A percentile compares a stretch with the other conserved stretches of the same genome.
Conservation (phyloP, 1,140 invertebrate genomes). For the Oppia nitens region DNA sequence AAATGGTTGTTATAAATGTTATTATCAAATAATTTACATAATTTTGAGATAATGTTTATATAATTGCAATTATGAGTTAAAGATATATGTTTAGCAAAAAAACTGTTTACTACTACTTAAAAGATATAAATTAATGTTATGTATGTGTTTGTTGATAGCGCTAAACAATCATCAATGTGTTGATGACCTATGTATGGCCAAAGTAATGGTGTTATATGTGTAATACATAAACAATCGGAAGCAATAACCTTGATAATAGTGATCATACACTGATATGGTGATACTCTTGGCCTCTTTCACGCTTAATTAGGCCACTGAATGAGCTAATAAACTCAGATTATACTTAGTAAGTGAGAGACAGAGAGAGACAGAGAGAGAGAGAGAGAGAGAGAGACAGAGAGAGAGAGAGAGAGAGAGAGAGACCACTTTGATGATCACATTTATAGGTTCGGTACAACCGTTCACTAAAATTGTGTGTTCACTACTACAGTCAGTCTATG, state of each 20-base stretch:
- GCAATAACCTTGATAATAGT: not conserved
- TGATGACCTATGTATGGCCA: too few relatives aligned
- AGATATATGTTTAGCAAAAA: not conserved
- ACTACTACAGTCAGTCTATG: too few relatives aligned
- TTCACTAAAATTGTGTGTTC: not conserved
- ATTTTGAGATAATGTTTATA: not conserved
- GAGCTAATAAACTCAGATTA: not conserved
- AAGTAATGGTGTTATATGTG: too few relatives aligned
- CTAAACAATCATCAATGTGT: not conserved
- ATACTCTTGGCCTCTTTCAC: not conserved
- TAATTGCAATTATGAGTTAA: too few relatives aligned
- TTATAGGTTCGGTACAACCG: not conserved
- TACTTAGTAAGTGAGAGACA: too few relatives aligned
- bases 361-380: too few relatives aligned
- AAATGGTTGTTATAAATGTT: too few relatives aligned
- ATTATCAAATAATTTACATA: too few relatives aligned
- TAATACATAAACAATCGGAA: not conserved
- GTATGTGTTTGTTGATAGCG: too few relatives aligned
- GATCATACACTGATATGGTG: too few relatives aligned
- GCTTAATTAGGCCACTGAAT: not conserved
- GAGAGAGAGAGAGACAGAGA: too few relatives aligned
- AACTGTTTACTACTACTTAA: not conserved
- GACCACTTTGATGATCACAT: not conserved
- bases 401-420: too few relatives aligned
- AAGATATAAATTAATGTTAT: not conserved